Conservation (phyloP, 2,797 vertebrate genomes). For the Nothura maculosa region DNA sequence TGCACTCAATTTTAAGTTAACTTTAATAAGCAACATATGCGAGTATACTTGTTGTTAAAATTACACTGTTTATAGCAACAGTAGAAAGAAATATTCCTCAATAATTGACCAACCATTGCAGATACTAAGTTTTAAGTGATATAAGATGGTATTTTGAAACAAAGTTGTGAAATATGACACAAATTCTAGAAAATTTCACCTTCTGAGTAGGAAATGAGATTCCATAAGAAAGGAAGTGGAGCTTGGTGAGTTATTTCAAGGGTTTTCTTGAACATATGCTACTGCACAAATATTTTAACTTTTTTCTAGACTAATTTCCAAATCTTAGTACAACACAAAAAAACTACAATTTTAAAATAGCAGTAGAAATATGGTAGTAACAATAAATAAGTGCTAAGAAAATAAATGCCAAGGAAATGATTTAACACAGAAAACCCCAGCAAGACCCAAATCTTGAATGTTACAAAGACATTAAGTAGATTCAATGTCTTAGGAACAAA, state of each 20-base stretch:
- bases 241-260: not conserved
- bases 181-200: not conserved
- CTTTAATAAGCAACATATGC: constrained; percentile 6
- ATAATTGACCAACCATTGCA: not conserved
- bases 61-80: not conserved
- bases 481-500: not conserved
- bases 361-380: not conserved
- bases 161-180: not conserved
- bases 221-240: not conserved
- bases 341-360: not conserved
- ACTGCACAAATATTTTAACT: not conserved
- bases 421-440: not conserved
- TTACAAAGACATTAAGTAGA: not conserved
- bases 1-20: constrained; percentile 7
- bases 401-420: not conserved
- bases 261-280: not conserved
- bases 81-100: constrained; percentile 3
- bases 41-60: not conserved
- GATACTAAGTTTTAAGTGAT: not conserved
- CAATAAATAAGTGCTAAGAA: too few species aligned
- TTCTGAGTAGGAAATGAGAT: not conserved
- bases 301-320: not conserved
- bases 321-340: not conserved
- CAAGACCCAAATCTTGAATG: not conserved
- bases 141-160: not conserved